Percentiles rank a stretch among this genome's conserved stretches.
Conservation (phyloP, 2,888 invertebrate species). For the Zootermopsis nevadensis region DNA sequence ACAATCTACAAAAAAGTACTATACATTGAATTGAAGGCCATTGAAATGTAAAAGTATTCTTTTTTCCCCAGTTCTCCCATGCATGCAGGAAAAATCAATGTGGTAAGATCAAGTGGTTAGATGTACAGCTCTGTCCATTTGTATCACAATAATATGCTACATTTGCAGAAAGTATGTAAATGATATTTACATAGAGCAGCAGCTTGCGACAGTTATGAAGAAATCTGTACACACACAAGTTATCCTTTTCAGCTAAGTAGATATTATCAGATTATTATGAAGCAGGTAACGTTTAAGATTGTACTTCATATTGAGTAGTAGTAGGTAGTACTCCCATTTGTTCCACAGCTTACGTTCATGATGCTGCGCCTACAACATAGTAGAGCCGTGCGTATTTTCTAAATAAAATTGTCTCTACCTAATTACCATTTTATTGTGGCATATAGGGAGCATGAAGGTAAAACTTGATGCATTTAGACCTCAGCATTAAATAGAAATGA, state of each 20-base stretch:
- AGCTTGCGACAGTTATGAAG: not conserved
- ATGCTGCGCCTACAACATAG: no score
- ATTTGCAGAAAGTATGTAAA: not conserved
- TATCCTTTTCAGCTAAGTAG: not conserved
- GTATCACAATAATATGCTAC: not conserved
- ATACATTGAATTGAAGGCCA: constrained; percentile 9
- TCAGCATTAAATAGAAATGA: no score
- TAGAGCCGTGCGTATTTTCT: no score
- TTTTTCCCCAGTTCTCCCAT: not conserved
- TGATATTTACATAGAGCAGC: not conserved
- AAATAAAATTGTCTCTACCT: no score
- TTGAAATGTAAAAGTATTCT: constrained; percentile 8
- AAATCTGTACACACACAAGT: not conserved
- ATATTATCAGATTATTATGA: not conserved
- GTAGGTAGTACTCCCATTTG: no score
- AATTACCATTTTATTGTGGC: no score
- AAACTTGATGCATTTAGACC: no score
- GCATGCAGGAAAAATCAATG: not conserved
- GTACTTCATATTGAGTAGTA: no score
- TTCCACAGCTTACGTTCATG: no score
- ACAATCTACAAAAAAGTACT: constrained; percentile 26
- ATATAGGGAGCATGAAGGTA: no score
- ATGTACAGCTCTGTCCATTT: not conserved
- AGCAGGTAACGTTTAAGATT: no score
- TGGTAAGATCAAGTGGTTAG: constrained; percentile 5